These are phyloP conservation scores for Scolanthus callimorphus DNA, from an alignment of 92 coral and sea anemone species.

Conservation along the genomic window DNA sequence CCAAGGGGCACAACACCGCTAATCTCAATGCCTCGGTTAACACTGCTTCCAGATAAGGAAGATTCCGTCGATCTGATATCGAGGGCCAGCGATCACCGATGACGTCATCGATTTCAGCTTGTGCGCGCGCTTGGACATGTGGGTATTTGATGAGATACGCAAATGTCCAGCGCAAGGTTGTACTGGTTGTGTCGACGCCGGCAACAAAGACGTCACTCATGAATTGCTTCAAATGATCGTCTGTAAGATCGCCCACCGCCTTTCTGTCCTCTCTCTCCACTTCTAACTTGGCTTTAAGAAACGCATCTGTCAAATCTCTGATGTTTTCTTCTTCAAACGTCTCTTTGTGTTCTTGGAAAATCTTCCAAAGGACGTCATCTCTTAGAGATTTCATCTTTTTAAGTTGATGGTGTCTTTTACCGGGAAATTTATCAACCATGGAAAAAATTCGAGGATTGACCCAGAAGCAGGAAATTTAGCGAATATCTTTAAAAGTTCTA, in stretches of 20 bases:
- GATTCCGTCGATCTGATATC: conserved; percentile 27
- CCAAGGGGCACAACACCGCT: conserved; percentile 29
- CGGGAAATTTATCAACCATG: conserved; percentile 43
- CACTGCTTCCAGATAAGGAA: conserved; percentile 35
- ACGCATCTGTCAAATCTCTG: conserved; percentile 41
- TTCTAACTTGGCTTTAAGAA: conserved; percentile 29
- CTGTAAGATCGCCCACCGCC: conserved; percentile 16
- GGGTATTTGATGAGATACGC: conserved; percentile 45
- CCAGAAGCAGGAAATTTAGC: conserved; percentile 34
- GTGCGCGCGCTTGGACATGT: conserved; percentile 46
- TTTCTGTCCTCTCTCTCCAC: conserved; percentile 35
- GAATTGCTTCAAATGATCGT: conserved; percentile 33
- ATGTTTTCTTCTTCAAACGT: conserved; percentile 41
- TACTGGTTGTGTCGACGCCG: conserved; percentile 38
- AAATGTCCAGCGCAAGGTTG: conserved; percentile 41
- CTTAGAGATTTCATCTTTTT: conserved; percentile 32
- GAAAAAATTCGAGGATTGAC: conserved; percentile 44
- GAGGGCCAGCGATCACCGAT: conserved; percentile 40
- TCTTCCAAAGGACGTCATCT: conserved; percentile 53
- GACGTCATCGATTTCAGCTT: conserved; percentile 47
- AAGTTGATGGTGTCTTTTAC: too few species aligned
- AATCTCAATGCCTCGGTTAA: conserved; percentile 42
- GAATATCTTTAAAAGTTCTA: conserved; percentile 38
- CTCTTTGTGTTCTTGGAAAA: conserved; percentile 39
- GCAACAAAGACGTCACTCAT: conserved; percentile 45